These are phyloP conservation scores for Heliconius melpomene DNA, from an alignment of 1,140 invertebrate genomes.

Conservation along the genomic window DNA sequence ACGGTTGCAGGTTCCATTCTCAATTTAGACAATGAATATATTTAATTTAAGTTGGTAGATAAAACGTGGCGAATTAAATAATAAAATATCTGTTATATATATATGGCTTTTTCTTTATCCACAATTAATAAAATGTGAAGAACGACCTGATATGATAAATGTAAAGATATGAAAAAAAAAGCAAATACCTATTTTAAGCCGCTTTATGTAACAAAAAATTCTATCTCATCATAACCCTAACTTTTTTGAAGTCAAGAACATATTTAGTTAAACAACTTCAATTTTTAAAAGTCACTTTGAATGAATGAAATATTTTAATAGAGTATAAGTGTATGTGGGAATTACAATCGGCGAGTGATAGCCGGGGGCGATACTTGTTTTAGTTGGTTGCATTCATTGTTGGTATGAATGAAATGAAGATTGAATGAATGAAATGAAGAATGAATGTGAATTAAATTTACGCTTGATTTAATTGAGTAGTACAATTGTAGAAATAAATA, in stretches of 20 bases:
- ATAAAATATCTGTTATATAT: no score
- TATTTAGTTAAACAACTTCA: slow-evolving; percentile 16
- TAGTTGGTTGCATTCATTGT: not conserved
- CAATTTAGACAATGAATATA: no score
- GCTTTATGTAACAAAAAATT: not conserved
- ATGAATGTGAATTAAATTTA: not conserved
- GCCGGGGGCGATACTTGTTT: slow-evolving; percentile 18
- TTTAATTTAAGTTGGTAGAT: no score
- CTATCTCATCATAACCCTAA: not conserved
- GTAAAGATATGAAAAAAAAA: not conserved
- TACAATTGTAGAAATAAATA: no score
- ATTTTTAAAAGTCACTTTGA: not conserved
- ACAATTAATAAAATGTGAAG: no score
- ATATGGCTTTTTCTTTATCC: no score
- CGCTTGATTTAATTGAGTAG: not conserved
- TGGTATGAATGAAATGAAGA: no score
- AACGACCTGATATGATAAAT: no score
- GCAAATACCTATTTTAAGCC: no score
- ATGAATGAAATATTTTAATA: slow-evolving; percentile 13
- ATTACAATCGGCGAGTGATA: slow-evolving; percentile 2
- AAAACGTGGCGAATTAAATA: no score
- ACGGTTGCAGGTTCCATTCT: no score
- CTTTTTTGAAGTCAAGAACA: not conserved
- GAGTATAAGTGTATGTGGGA: slow-evolving; percentile 5
- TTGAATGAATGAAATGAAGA: no score